Percentiles rank a stretch among this genome's conserved stretches.
Evolutionary conservation across 1,140 invertebrate species (phyloP).

Genomic region (Diploscapter pachys): DNA sequence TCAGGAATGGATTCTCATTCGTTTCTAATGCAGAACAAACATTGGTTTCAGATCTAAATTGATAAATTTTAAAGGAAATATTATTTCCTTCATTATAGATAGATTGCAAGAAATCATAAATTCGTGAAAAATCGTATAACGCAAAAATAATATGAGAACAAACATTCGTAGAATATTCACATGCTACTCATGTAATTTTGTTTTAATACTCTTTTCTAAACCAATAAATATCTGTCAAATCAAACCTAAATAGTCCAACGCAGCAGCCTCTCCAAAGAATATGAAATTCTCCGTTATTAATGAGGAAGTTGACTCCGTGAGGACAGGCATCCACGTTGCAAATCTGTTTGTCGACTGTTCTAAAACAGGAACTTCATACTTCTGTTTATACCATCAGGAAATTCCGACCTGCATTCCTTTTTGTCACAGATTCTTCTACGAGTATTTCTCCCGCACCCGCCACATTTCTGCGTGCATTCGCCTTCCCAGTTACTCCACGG

Average conservation of each 20-base stretch:
- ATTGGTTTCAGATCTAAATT: conserved; percentile 37
- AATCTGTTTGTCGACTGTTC: conserved; percentile 49
- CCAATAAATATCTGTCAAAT: neutral
- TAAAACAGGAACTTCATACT: neutral
- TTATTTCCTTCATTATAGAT: too few relatives aligned
- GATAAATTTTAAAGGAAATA: neutral
- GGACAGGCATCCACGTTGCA: conserved; percentile 54
- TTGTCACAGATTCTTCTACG: conserved; percentile 44
- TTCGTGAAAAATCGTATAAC: too few relatives aligned
- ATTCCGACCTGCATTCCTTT: conserved; percentile 8
- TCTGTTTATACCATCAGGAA: neutral
- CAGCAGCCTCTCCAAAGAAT: conserved; percentile 58
- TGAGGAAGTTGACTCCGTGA: conserved; percentile 51
- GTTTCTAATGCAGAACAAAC: conserved; percentile 42
- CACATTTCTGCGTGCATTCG: conserved; percentile 50
- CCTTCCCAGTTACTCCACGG: conserved; percentile 51
- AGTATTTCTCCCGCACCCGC: conserved; percentile 49
- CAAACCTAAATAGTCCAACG: conserved; percentile 47
- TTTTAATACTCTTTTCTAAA: too few relatives aligned
- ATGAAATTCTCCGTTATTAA: conserved; percentile 58
- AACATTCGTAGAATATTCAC: too few relatives aligned
- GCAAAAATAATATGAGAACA: too few relatives aligned
- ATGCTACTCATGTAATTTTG: too few relatives aligned
- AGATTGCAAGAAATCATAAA: too few relatives aligned
- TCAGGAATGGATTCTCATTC: conserved; percentile 42